Evolutionary conservation across 1,140 invertebrate species (phyloP), one percentile per base, ranked within the genome.

Genomic region (Uloborus diversus): DNA sequence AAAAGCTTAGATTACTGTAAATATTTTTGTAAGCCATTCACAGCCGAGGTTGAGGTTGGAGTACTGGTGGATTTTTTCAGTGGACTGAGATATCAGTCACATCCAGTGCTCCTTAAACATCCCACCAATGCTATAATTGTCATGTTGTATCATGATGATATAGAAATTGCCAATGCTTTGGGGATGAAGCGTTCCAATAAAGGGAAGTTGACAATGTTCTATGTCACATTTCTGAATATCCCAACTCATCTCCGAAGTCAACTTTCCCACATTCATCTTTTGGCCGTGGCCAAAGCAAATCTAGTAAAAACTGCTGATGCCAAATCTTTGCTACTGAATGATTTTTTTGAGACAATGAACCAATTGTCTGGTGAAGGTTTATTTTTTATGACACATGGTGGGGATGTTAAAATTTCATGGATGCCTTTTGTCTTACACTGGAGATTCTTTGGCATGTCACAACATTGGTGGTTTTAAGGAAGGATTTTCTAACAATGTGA

Each of bases 401-500:
- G 53, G 9, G 11, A 11, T 17, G 11, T 9, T 25, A 62, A 62
- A 32, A 30, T 62, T 32, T 25, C 57, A n/a, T n/a, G n/a, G n/a
- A n/a, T n/a, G n/a, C n/a, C n/a, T n/a, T n/a, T n/a, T n/a, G n/a
- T n/a, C n/a, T 11, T 62, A 62, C 23, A 62, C 59, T 62, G 59
- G 59, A 30, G 59, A 62, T 20, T 62, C 59, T 14, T 7, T 62
- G 33, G 59, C 59, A 11, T 62, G 59, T 62, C 59, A 62, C 30
- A 62, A 62, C 59, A 62, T 62, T 9, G 59, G 59, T 62, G 59
- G 59, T 28, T 62, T 62, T 30, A 62, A 62, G 30, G 59, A 62
- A n/a, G n/a, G n/a, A n/a, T n/a, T n/a, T n/a, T n/a, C n/a, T n/a
- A n/a, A n/a, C n/a, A n/a, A n/a, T n/a, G 59, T 62, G 59, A 62